Conservation (phyloP, 2,113 vertebrate species). For the Cepphus grylle region DNA sequence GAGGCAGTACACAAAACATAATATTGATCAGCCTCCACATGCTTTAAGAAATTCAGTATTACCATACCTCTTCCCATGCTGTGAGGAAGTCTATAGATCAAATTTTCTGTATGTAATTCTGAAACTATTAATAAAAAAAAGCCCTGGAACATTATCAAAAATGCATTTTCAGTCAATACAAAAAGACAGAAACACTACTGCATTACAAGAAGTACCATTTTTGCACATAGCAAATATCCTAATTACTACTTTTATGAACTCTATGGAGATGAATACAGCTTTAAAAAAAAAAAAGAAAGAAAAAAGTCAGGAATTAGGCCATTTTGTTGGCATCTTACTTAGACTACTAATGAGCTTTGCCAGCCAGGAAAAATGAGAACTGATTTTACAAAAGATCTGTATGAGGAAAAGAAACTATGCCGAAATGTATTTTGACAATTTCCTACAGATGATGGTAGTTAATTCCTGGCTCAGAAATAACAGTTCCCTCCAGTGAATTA, state of each 20-base stretch:
- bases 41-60: neutral
- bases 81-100: neutral
- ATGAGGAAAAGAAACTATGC: neutral
- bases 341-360: conserved; percentile 47
- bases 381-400: conserved; percentile 47
- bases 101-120: neutral
- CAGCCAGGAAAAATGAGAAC: conserved; percentile 41
- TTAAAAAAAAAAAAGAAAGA: neutral
- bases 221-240: neutral
- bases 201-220: neutral
- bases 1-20: neutral
- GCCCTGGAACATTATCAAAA: conserved; percentile 17
- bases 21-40: neutral
- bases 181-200: conserved; percentile 6
- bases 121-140: conserved; percentile 2
- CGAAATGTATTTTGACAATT: conserved; percentile 51
- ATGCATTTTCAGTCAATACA: conserved; percentile 28
- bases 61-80: neutral
- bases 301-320: neutral
- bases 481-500: conserved; percentile 33
- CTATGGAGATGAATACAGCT: neutral
- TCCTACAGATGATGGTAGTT: conserved; percentile 28
- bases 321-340: conserved; percentile 46
- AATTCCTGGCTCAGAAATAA: conserved; percentile 43
- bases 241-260: conserved; percentile 12